These are phyloP conservation scores for Brachypterus glaber DNA, from an alignment of 2,888 invertebrate genomes.

Conservation along the genomic window DNA sequence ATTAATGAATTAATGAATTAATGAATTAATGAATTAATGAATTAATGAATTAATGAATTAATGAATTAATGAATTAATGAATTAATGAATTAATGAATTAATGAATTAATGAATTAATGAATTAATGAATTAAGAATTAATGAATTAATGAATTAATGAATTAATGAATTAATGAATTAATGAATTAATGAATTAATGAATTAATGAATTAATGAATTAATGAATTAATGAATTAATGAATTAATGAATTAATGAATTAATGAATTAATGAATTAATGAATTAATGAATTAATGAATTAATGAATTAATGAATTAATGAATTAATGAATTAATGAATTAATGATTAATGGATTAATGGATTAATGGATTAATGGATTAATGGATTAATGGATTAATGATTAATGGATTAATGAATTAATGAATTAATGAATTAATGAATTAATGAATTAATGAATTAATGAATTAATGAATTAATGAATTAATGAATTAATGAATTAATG, in stretches of 20 bases:
- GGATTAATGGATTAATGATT: background rate
- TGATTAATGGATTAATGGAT: background rate
- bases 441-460: background rate
- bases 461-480: background rate
- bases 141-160: background rate
- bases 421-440: background rate
- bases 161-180: background rate
- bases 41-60: too few relatives aligned
- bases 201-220: constrained; percentile 4
- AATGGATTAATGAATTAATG: background rate
- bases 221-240: background rate
- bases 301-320: background rate
- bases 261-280: background rate
- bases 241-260: background rate
- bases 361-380: background rate
- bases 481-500: background rate
- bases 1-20: too few relatives aligned
- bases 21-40: too few relatives aligned
- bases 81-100: too few relatives aligned
- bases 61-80: too few relatives aligned
- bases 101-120: too few relatives aligned
- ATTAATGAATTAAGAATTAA: too few relatives aligned
- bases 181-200: background rate
- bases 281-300: background rate
- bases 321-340: background rate